Evolutionary conservation across 2,888 invertebrate genomes (phyloP), one percentile per base, ranked within the genome.

Genomic region (Cylindroiulus punctatus): DNA sequence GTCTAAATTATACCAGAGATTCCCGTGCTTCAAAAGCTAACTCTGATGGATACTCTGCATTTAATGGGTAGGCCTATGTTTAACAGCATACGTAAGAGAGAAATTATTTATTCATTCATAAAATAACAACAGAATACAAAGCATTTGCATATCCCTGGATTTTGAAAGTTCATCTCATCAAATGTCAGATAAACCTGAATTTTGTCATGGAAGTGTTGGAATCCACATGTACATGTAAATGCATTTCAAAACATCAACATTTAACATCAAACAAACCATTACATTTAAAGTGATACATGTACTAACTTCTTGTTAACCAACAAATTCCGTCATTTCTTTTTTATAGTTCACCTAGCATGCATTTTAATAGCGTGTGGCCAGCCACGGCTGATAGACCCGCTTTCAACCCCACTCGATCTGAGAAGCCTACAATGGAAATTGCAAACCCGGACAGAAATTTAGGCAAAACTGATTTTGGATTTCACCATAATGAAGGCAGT

Each of bases 1-100:
- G 85, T 17, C 14, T 22, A 17, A 36, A 36, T 26, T 52, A 14
- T 19, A 12, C 84, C 36, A 22, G 84, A 52, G 26, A 44, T 52
- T 65, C 76, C 5, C n/a, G 84, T 0, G 32, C 47, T 47, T 42
- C 52, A 5, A 84, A 47, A 26, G 40, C 14, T 36, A 42, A 22
- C 40, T 32, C 86, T 14, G 86, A 81, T 82, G 32, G 36, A 42
- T 86, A 86, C 36, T 17, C 40, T 14, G 36, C 32, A 10, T 86
- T 82, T 40, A n/a, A 84, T n/a, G 32, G 84, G 86, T 84, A 84
- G 30, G 47, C 8, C 0, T 32, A 32, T 36, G 36, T 2, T 36
- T 36, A 7, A 36, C 36, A 36, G 7, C 36, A 36, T 36, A 4
- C n/a, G n/a, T n/a, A n/a, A n/a, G n/a, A n/a, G n/a, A n/a, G n/a